Percentiles rank a stretch among this genome's conserved stretches.
These are phyloP conservation scores for Anoura caudifer DNA, from an alignment of 2,113 vertebrate genomes.

Conservation along the genomic window DNA sequence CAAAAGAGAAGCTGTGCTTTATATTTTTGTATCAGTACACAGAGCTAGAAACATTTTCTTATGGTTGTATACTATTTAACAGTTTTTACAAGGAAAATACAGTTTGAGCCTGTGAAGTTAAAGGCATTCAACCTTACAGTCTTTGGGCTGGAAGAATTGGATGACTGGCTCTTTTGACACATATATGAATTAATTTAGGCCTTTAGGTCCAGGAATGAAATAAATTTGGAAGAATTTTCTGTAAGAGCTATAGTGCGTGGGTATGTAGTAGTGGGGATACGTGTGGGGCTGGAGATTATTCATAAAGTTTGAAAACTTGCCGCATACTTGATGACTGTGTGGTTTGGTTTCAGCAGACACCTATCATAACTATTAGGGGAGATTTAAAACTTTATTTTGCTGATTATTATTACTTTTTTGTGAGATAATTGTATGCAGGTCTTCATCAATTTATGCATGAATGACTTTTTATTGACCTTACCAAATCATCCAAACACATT, in stretches of 20 bases:
- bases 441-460: neutral
- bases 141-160: neutral
- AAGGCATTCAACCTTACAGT: neutral
- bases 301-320: neutral
- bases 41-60: neutral
- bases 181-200: neutral
- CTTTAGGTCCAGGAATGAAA: neutral
- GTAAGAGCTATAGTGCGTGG: neutral
- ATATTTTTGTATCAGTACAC: neutral
- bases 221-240: conserved; percentile 19
- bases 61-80: neutral
- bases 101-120: neutral
- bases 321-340: neutral
- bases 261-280: neutral
- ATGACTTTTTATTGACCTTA: neutral
- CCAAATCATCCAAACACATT: neutral
- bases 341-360: neutral
- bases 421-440: neutral
- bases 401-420: neutral
- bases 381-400: conserved; percentile 7
- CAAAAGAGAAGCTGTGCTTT: neutral
- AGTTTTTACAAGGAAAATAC: neutral
- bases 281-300: neutral
- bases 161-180: neutral
- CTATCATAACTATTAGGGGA: neutral